These are phyloP conservation scores for Mus minutoides DNA, from an alignment of 2,797 vertebrate species.

Conservation along the genomic window DNA sequence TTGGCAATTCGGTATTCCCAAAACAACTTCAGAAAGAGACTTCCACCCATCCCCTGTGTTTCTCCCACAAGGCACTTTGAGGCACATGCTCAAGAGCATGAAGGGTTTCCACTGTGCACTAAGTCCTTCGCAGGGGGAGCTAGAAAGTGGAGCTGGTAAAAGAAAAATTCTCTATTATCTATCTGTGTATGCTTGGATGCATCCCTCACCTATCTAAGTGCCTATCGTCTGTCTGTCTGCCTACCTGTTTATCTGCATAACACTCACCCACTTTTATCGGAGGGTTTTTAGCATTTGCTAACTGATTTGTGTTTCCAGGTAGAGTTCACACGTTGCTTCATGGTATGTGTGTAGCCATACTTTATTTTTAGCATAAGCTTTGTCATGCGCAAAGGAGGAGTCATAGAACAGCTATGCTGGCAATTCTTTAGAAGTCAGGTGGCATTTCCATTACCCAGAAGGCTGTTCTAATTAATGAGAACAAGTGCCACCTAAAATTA, in stretches of 20 bases:
- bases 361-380: conserved; percentile 50
- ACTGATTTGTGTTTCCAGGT: background rate
- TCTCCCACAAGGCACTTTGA: background rate
- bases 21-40: background rate
- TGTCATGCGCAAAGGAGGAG: conserved; percentile 31
- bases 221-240: background rate
- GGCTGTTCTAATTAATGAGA: conserved; percentile 56
- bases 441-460: conserved; percentile 50
- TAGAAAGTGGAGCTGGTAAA: background rate
- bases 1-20: background rate
- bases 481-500: conserved; percentile 63
- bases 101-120: background rate
- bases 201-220: background rate
- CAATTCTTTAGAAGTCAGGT: conserved; percentile 64
- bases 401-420: background rate
- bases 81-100: background rate
- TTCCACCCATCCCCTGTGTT: background rate
- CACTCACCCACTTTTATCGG: background rate
- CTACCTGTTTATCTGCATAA: background rate
- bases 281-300: background rate
- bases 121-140: background rate
- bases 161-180: background rate
- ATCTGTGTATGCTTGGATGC: background rate
- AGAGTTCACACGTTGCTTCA: conserved; percentile 31
- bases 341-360: background rate